Percentiles rank a stretch among this genome's conserved stretches.
Evolutionary conservation across 2,113 vertebrate genomes (phyloP).

Genomic region (Panthera uncia): DNA sequence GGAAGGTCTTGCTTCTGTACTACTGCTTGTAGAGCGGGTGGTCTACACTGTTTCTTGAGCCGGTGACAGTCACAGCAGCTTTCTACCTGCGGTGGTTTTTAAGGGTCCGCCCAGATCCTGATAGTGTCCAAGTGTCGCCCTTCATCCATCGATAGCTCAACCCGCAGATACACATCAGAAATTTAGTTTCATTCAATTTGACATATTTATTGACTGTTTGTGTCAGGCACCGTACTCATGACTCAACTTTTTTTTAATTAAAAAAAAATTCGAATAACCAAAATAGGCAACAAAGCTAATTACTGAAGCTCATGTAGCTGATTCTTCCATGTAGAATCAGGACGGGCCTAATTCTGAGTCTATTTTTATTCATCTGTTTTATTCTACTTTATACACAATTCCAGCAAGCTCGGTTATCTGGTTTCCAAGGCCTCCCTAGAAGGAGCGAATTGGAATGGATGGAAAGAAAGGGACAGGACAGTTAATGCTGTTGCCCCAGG

Average conservation of each 20-base stretch:
- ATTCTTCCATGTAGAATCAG: not conserved
- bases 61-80: not conserved
- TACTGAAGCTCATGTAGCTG: not conserved
- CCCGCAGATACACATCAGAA: not conserved
- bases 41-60: not conserved
- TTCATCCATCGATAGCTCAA: not conserved
- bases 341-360: not conserved
- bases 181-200: not conserved
- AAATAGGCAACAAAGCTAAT: not conserved
- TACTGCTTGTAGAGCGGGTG: too few relatives aligned
- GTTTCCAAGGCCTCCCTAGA: not conserved
- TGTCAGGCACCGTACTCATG: not conserved
- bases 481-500: not conserved
- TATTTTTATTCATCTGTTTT: not conserved
- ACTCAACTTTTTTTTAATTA: not conserved
- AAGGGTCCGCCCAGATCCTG: not conserved
- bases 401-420: not conserved
- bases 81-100: not conserved
- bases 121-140: too few relatives aligned
- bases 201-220: not conserved
- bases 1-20: not conserved
- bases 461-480: not conserved
- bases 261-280: not conserved
- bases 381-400: not conserved
- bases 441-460: not conserved